Conservation (phyloP, 2,113 vertebrate species). For the Piliocolobus tephrosceles region DNA sequence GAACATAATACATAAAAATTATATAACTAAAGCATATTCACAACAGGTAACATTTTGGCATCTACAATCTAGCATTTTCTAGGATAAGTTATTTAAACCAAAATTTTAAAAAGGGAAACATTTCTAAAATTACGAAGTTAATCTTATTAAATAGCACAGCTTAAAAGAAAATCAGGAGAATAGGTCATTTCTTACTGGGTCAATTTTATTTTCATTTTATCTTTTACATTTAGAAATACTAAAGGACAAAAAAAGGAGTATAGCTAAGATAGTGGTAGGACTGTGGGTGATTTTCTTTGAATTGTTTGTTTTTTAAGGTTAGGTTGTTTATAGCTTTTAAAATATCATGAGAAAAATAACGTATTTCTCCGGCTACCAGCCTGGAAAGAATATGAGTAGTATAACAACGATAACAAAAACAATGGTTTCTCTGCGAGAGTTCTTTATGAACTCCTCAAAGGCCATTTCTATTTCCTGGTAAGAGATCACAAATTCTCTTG, state of each 20-base stretch:
- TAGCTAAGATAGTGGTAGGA: not conserved
- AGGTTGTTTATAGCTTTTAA: not conserved
- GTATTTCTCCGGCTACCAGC: not conserved
- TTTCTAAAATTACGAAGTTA: not conserved
- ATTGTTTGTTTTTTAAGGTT: not conserved
- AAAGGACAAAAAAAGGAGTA: not conserved
- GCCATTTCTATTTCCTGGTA: not conserved
- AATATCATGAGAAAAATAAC: not conserved
- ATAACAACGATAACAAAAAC: not conserved
- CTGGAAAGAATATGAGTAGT: not conserved
- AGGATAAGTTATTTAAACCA: not conserved
- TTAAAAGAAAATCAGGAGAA: not conserved
- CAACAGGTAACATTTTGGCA: not conserved
- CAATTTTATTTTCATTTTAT: not conserved
- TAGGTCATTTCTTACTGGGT: not conserved
- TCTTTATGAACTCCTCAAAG: not conserved
- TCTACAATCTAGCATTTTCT: not conserved
- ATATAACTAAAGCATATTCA: not conserved
- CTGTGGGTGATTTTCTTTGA: not conserved
- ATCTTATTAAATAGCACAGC: not conserved
- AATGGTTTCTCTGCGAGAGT: not conserved
- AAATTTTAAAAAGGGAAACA: not conserved
- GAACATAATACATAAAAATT: not conserved
- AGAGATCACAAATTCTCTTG: not conserved
- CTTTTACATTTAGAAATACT: constrained; percentile 1